These are phyloP conservation scores for Nephrotoma flavescens DNA, from an alignment of 2,888 invertebrate genomes.

Conservation along the genomic window DNA sequence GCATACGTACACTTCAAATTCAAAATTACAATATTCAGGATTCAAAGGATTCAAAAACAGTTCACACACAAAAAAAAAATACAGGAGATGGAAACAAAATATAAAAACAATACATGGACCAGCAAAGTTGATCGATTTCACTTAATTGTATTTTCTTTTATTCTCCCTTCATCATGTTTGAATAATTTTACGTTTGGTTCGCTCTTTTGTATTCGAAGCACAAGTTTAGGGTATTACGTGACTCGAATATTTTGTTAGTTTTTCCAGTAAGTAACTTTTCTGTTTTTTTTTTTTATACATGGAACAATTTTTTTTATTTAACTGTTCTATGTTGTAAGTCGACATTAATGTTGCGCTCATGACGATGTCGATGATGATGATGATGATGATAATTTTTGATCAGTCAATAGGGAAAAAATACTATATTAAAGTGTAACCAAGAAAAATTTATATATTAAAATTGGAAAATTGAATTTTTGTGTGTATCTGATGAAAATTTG, in stretches of 20 bases:
- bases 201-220: background rate
- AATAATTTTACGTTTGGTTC: background rate
- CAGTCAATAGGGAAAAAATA: background rate
- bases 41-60: background rate
- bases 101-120: background rate
- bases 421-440: background rate
- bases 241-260: constrained; percentile 1
- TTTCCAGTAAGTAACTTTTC: constrained; percentile 1
- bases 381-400: constrained; percentile 1
- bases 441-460: background rate
- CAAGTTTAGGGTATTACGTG: constrained; percentile 3
- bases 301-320: background rate
- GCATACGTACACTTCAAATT: background rate
- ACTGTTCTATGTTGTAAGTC: background rate
- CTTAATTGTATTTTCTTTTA: constrained; percentile 4
- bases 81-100: background rate
- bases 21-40: background rate
- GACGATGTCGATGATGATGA: background rate
- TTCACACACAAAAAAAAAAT: background rate
- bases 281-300: background rate
- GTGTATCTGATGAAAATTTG: background rate
- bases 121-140: constrained; percentile 2
- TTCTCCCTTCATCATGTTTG: constrained; percentile 1
- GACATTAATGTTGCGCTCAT: background rate
- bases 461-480: background rate